Base-by-base conservation (phyloP, 2,888 invertebrate genomes). In the Byasa hedistus region DNA sequence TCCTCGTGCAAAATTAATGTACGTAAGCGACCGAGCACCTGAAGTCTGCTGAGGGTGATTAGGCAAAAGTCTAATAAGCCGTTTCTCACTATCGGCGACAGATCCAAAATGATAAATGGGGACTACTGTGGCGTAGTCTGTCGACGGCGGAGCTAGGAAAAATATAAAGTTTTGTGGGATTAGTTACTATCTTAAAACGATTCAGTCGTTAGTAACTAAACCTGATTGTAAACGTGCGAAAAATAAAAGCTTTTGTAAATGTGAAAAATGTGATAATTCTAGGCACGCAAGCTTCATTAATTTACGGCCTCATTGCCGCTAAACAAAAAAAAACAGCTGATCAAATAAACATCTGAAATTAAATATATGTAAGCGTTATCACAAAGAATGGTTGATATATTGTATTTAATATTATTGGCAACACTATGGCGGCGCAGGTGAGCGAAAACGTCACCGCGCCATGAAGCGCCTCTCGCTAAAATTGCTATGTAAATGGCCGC, bases 61-160 rank as follows among this genome's bases (percentile, higher is more conserved):
- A 72, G 68, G 70, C 66, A 66, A 66, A 70, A 71, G 69, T 68
- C 72, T 66, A 72, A 72, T 73, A 70, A 70, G 70, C 71, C 72
- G 71, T 74, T 75, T 74, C 70, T 73, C 72, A 71, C 71, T 62
- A 73, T 73, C 72, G 70, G 69, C 72, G 74, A 72, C 75, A 73
- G 74, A 71, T 69, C 67, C 69, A 27, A 73, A 72, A 72, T 75
- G 75, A 75, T 74, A 74, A 77, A 78, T 78, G 75, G 69, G 71
- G 69, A 70, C 70, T 74, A 71, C 70, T 66, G 69, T 65, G 48
- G 48, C 69, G 69, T 66, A 64, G 59, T 57, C 65, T 65, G 69
- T 73, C 68, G 64, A 67, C 62, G 65, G 65, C 67, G 69, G 65
- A 63, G 57, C 27, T 61, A 61, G 71, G 68, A 72, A 70, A 73